These are phyloP conservation scores for Homarus americanus DNA, from an alignment of 1,140 invertebrate genomes.

Conservation along the genomic window DNA sequence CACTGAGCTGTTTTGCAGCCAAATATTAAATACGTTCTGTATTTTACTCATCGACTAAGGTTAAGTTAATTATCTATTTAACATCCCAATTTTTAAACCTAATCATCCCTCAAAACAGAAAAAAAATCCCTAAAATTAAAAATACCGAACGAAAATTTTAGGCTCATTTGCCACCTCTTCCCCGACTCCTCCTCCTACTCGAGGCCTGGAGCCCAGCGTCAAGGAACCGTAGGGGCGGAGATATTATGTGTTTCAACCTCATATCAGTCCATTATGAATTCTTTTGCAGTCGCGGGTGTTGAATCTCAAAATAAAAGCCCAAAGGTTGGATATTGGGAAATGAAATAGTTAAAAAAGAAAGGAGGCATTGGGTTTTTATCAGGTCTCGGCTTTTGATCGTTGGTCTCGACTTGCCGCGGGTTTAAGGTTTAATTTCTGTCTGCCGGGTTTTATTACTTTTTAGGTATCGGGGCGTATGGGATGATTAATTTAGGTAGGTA, in stretches of 20 bases:
- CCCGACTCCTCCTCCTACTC: no score
- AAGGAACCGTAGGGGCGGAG: conserved; percentile 1
- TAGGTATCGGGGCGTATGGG: not conserved
- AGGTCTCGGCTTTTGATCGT: not conserved
- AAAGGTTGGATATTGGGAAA: conserved; percentile 66
- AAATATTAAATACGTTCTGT: no score
- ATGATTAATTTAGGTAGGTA: not conserved
- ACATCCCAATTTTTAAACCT: no score
- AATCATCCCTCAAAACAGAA: no score
- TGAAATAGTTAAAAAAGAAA: conserved; percentile 62
- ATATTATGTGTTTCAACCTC: conserved; percentile 59
- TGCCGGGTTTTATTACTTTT: not conserved
- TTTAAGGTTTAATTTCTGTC: conserved; percentile 25
- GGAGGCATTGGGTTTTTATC: conserved; percentile 32
- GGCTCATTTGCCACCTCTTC: no score
- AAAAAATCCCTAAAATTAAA: no score
- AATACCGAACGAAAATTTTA: no score
- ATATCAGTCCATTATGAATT: conserved; percentile 72
- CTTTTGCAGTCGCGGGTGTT: conserved; percentile 66
- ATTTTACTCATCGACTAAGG: no score
- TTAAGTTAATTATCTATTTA: no score
- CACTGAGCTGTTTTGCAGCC: no score
- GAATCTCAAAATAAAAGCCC: conserved; percentile 65
- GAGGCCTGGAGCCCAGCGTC: no score
- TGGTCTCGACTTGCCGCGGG: not conserved